A percentile compares a stretch with the other conserved stretches of the same genome.
Evolutionary conservation across 2,113 vertebrate genomes (phyloP).

Genomic region (Gracilinanus agilis): DNA sequence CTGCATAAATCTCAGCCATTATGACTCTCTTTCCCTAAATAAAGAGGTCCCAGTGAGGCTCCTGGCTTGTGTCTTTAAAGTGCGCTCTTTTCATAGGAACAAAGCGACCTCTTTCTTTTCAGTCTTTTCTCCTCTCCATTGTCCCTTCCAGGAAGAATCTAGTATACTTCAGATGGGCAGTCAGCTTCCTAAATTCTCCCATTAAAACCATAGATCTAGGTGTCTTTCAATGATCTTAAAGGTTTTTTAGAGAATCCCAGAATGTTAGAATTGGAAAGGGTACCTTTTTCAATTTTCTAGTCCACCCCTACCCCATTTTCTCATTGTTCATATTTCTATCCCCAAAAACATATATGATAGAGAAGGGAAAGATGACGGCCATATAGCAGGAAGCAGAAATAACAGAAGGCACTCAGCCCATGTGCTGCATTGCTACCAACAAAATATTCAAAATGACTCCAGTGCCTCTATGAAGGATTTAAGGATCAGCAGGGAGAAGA

Average conservation of each 20-base stretch:
- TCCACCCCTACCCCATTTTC: neutral
- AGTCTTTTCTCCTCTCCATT: slow-evolving; percentile 27
- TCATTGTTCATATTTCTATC: neutral
- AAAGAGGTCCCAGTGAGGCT: slow-evolving; percentile 15
- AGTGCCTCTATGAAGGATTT: neutral
- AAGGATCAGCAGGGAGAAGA: neutral
- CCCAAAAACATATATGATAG: neutral
- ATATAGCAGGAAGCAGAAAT: neutral
- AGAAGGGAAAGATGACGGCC: neutral
- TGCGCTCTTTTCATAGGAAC: slow-evolving; percentile 34
- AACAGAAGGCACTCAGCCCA: neutral
- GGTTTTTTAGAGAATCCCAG: neutral
- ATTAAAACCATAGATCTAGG: neutral
- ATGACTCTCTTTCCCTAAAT: slow-evolving; percentile 50
- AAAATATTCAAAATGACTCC: neutral
- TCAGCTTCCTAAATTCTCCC: neutral
- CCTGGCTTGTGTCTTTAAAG: slow-evolving; percentile 42
- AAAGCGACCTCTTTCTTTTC: slow-evolving; percentile 49
- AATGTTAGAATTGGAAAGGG: neutral
- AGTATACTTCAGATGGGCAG: slow-evolving; percentile 19
- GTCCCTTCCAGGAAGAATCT: slow-evolving; percentile 38
- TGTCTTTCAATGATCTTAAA: neutral
- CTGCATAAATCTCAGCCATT: slow-evolving; percentile 60
- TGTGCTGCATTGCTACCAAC: neutral
- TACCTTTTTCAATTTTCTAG: neutral